A percentile compares a stretch with the other conserved stretches of the same genome.
phyloP scores from a whole-genome alignment of 2,113 vertebrate genomes.

The Neodon shergylaensis region DNA sequence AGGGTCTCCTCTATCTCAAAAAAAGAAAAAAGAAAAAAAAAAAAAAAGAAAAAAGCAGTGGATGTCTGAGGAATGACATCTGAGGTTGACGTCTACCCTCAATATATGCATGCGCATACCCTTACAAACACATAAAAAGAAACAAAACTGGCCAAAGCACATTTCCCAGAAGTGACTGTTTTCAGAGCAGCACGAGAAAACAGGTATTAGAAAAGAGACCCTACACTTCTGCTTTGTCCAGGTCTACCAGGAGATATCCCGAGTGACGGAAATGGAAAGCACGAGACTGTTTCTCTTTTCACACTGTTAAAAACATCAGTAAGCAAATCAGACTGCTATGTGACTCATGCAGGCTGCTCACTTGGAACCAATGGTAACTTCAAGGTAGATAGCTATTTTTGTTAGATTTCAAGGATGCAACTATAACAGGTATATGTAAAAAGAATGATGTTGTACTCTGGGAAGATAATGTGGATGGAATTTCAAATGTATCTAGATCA shows the following conservation, averaged over 20 bases:
- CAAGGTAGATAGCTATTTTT: background rate
- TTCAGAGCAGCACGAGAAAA: constrained; percentile 8
- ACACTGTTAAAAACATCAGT: background rate
- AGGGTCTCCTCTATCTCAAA: background rate
- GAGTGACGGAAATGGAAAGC: background rate
- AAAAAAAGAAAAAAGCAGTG: background rate
- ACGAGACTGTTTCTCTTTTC: background rate
- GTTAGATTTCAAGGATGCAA: background rate
- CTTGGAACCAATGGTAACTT: background rate
- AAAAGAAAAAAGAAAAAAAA: no score
- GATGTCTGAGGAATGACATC: background rate
- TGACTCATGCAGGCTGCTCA: background rate
- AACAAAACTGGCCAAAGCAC: background rate
- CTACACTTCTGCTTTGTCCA: background rate
- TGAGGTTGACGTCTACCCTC: background rate
- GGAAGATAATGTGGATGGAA: background rate
- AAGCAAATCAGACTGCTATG: background rate
- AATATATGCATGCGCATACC: background rate
- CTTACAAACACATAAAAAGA: background rate
- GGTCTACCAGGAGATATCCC: background rate
- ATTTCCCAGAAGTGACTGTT: constrained; percentile 5
- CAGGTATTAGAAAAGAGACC: background rate
- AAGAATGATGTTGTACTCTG: background rate
- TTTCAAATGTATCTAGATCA: background rate
- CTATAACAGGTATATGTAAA: background rate